Evolutionary conservation across 2,888 invertebrate genomes (phyloP), one percentile per base, ranked within the genome.

Genomic region (Polyommatus iphigenia): DNA sequence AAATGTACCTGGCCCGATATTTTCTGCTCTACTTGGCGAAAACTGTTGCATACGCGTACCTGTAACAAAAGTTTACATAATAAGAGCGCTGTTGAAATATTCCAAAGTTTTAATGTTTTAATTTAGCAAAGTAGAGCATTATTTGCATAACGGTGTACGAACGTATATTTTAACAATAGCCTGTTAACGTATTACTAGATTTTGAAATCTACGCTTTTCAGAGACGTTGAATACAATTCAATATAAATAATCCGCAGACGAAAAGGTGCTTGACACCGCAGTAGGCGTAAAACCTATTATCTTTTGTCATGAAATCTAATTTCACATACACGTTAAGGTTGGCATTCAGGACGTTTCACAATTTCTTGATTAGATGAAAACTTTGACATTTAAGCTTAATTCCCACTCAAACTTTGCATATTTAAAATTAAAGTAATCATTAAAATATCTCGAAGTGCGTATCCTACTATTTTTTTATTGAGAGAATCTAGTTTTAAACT

Each of bases 51-150:
- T 29, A 67, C 29, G 67, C 67, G 67, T 29, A 67, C 29, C 67
- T 67, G 67, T 6, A 29, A 67, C 67, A 67, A 29, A 29, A 67
- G 29, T 29, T 24, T 67, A 67, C 13, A 54, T 18, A 20, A n/a
- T 62, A 62, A 62, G 62, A 24, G 24, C 24, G 24, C 5, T 29
- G 67, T 67, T 67, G 67, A 67, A 67, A 59, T 59, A 57, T 57
- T 57, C 50, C n/a, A 59, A 62, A 67, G 67, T 15, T 67, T 67
- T 29, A 67, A 67, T 29, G 67, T 67, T 62, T 62, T 67, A 67
- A 67, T 67, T 67, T 29, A 15, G 67, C 67, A 15, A 67, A 67
- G 67, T 67, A 67, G 67, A 67, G 15, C 24, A 29, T 29, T 67
- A 67, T 67, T 67, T 29, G 15, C 67, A 67, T 67, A 29, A 62